Conservation (phyloP, 1,140 invertebrate genomes). For the Zaprionus ornatus region DNA sequence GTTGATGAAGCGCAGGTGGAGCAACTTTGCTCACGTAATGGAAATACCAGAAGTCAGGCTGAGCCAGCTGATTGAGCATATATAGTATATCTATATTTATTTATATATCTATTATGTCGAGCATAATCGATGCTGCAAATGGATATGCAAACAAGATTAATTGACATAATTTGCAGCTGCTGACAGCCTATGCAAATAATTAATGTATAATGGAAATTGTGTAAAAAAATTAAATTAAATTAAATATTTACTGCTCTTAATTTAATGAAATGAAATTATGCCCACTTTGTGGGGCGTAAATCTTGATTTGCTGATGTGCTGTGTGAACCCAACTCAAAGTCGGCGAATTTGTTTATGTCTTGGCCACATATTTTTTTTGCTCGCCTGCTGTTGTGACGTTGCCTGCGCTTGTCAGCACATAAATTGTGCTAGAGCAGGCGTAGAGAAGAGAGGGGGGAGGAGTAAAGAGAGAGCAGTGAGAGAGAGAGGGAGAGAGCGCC, state of each 20-base stretch:
- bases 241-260: background rate
- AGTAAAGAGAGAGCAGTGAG: background rate
- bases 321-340: slow-evolving; percentile 30
- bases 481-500: background rate
- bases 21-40: background rate
- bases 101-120: background rate
- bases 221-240: background rate
- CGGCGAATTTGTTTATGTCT: slow-evolving; percentile 34
- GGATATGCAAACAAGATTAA: background rate
- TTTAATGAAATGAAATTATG: background rate
- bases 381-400: slow-evolving; percentile 5
- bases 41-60: background rate
- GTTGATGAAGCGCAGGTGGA: background rate
- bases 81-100: background rate
- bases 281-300: slow-evolving; percentile 11
- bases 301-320: slow-evolving; percentile 3
- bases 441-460: background rate
- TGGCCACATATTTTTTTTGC: slow-evolving; percentile 1
- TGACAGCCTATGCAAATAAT: slow-evolving; percentile 11
- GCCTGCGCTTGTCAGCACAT: slow-evolving; percentile 25
- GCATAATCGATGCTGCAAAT: background rate
- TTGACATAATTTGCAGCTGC: background rate
- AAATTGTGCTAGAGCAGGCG: slow-evolving; percentile 18
- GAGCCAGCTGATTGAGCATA: background rate
- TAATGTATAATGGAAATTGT: background rate